These are phyloP conservation scores for Vesta saturnalis DNA, from an alignment of 2,888 invertebrate genomes.

Conservation along the genomic window DNA sequence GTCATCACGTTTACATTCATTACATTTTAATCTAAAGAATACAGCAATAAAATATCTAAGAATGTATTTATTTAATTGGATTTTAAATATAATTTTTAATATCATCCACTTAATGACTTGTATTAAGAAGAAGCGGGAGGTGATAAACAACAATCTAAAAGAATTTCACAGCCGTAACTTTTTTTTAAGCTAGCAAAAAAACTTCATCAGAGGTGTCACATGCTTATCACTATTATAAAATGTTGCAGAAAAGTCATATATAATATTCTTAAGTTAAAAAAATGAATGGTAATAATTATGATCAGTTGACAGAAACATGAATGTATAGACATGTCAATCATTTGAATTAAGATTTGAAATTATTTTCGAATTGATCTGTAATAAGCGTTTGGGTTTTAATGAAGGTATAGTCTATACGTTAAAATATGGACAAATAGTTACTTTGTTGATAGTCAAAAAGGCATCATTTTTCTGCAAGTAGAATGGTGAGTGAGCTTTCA, in stretches of 20 bases:
- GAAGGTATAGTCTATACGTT: too few species aligned
- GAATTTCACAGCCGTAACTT: background rate
- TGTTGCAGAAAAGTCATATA: background rate
- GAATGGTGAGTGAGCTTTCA: too few species aligned
- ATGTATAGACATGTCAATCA: background rate
- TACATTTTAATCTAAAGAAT: background rate
- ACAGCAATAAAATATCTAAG: background rate
- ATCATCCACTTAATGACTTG: background rate
- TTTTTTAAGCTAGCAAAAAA: background rate
- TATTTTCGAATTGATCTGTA: background rate
- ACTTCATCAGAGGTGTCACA: constrained; percentile 1
- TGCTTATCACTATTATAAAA: background rate
- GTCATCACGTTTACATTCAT: constrained; percentile 1
- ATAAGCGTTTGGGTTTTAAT: too few species aligned
- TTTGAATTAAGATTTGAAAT: background rate
- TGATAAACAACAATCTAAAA: background rate
- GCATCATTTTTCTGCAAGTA: too few species aligned
- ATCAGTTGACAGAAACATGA: background rate
- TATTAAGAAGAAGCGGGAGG: constrained; percentile 1
- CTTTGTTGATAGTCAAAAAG: too few species aligned
- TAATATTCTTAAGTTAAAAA: background rate
- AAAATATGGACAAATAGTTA: too few species aligned
- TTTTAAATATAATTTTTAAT: background rate
- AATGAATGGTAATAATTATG: background rate
- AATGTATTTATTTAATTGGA: constrained; percentile 1